phyloP scores from a whole-genome alignment of 2,797 vertebrate species.

The Coregonus ussuriensis region DNA sequence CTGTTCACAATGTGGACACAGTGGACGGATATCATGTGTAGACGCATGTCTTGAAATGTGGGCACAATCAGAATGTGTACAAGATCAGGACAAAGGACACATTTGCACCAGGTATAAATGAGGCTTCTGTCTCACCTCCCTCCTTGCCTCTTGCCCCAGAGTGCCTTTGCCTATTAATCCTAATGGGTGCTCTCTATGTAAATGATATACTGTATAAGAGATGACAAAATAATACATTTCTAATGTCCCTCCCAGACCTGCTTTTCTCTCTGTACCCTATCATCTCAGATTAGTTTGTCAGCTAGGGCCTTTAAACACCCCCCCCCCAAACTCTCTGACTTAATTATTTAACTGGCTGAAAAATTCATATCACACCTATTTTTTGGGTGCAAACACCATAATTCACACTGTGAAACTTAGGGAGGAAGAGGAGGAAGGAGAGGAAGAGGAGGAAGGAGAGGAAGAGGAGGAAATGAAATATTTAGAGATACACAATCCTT shows the following conservation, averaged over 20 bases:
- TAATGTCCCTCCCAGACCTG: constrained; percentile 70
- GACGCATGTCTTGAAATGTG: no score
- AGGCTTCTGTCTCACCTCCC: neutral
- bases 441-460: constrained; percentile 40
- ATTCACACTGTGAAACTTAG: constrained; percentile 61
- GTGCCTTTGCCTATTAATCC: constrained; percentile 69
- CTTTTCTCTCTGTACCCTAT: constrained; percentile 24
- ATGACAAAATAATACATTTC: constrained; percentile 75
- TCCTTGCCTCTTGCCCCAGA: constrained; percentile 58
- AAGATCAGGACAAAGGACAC: no score
- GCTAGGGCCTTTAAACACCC: constrained; percentile 42
- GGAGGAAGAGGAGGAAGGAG: constrained; percentile 39
- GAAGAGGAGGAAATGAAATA: constrained; percentile 67
- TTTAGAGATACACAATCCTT: constrained; percentile 64
- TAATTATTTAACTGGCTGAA: constrained; percentile 76
- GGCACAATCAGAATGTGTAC: no score
- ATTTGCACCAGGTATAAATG: no score
- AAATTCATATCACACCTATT: constrained; percentile 65
- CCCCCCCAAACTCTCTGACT: constrained; percentile 71
- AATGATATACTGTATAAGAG: constrained; percentile 70
- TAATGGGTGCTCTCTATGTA: constrained; percentile 67
- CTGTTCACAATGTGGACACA: no score
- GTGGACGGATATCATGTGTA: no score
- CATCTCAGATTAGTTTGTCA: constrained; percentile 71
- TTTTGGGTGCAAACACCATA: constrained; percentile 67